Evolutionary conservation across 1,140 invertebrate genomes (phyloP).

Genomic region (Apis florea): DNA sequence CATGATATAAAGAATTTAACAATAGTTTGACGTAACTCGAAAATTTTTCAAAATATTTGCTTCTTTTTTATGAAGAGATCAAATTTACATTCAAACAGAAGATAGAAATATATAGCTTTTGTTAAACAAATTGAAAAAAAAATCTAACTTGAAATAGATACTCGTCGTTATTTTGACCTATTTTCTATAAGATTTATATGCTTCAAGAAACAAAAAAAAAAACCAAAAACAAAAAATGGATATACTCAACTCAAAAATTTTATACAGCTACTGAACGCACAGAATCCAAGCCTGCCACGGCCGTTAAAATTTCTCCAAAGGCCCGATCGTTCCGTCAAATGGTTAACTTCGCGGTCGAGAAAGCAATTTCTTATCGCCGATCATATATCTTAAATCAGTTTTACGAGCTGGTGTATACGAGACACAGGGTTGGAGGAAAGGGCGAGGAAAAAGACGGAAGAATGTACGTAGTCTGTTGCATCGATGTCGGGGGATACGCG

Average conservation of each 20-base stretch:
- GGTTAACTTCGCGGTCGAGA: constrained; percentile 8
- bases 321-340: constrained; percentile 33
- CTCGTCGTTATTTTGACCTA: background rate
- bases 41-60: too few relatives aligned
- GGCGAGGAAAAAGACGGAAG: background rate
- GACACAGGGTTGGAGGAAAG: background rate
- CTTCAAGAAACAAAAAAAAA: background rate
- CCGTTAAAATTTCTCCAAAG: constrained; percentile 7
- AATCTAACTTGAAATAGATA: background rate
- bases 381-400: constrained; percentile 60
- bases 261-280: background rate
- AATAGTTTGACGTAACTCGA: too few relatives aligned
- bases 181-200: background rate
- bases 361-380: constrained; percentile 44
- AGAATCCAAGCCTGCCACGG: background rate
- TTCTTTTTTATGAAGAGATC: background rate
- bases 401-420: constrained; percentile 40
- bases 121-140: background rate
- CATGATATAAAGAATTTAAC: too few relatives aligned
- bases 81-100: background rate
- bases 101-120: background rate
- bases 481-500: constrained; percentile 45
- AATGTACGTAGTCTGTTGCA: constrained; percentile 46
- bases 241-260: constrained; percentile 29
- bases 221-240: background rate